Evolutionary conservation across 2,113 vertebrate species (phyloP).

Genomic region (Gymnobelideus leadbeateri): DNA sequence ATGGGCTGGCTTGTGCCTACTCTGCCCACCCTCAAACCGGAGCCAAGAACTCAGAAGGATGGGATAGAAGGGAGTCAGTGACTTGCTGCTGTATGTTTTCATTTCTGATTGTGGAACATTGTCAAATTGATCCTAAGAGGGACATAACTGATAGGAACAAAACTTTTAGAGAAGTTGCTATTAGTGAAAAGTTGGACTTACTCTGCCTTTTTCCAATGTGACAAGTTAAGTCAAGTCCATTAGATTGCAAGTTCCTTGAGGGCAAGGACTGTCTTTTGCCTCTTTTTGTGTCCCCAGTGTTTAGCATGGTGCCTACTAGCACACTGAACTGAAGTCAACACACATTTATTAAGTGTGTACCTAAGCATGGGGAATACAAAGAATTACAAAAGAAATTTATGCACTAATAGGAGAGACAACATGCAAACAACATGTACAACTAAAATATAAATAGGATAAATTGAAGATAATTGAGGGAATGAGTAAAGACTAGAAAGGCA

Average conservation of each 20-base stretch:
- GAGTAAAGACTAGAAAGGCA: neutral
- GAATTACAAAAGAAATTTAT: neutral
- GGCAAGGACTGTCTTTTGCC: neutral
- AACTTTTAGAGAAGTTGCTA: neutral
- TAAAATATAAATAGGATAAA: neutral
- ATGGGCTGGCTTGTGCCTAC: neutral
- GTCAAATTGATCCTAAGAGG: constrained; percentile 4
- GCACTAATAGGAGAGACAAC: neutral
- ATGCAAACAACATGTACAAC: neutral
- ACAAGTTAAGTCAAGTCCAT: neutral
- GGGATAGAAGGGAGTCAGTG: neutral
- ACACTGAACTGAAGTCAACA: neutral
- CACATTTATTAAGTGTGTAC: neutral
- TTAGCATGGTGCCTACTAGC: neutral
- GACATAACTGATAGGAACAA: neutral
- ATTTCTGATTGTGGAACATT: neutral
- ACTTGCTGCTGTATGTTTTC: constrained; percentile 1
- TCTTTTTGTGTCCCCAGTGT: neutral
- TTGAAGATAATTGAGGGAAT: neutral
- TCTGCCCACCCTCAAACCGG: neutral
- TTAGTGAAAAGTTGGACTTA: neutral
- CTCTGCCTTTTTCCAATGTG: neutral
- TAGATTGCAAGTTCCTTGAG: neutral
- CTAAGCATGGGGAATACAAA: neutral
- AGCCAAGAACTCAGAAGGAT: neutral